phyloP scores from a whole-genome alignment of 2,797 vertebrate species.

The Peromyscus eremicus region DNA sequence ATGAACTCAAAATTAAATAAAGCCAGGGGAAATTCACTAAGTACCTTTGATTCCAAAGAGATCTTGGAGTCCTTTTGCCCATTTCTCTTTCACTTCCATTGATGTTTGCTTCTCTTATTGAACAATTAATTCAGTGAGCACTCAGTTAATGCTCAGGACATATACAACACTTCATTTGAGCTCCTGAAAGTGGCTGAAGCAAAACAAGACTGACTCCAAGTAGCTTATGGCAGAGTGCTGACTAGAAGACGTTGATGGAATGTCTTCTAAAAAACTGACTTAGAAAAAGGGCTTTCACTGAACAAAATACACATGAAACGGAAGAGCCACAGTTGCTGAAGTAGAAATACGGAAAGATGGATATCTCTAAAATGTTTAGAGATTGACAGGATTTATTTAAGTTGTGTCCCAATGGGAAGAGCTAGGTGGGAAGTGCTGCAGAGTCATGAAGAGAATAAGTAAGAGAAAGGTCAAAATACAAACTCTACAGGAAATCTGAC shows the following conservation, averaged over 20 bases:
- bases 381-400: background rate
- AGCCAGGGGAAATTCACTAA: background rate
- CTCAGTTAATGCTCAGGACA: background rate
- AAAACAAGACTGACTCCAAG: background rate
- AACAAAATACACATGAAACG: conserved; percentile 40
- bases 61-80: background rate
- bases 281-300: background rate
- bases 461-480: background rate
- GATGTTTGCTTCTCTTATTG: conserved; percentile 12
- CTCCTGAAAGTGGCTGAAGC: background rate
- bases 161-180: background rate
- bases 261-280: background rate
- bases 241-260: conserved; percentile 22
- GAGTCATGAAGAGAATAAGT: background rate
- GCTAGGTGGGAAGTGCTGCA: background rate
- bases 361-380: background rate
- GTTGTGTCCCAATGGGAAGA: background rate
- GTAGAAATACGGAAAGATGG: background rate
- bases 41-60: background rate
- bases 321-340: conserved; percentile 34
- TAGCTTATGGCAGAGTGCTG: background rate
- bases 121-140: background rate
- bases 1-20: conserved; percentile 43
- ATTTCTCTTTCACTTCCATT: background rate
- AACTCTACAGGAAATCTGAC: background rate